Conservation (phyloP, 2,113 vertebrate genomes). For the Girardinichthys multiradiatus region DNA sequence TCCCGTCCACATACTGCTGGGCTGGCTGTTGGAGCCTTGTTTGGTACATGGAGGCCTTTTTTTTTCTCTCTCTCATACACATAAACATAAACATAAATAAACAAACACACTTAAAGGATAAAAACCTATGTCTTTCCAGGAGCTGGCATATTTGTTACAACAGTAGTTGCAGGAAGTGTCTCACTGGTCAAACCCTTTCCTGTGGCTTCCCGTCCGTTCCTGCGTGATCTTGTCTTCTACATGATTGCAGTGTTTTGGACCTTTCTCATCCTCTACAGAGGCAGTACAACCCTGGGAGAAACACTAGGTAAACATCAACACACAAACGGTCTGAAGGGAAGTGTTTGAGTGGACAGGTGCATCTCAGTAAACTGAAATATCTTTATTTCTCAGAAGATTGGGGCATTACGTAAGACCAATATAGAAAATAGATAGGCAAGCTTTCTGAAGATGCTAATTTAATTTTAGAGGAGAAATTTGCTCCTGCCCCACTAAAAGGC, state of each 20-base stretch:
- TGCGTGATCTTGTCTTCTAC: conserved; percentile 93
- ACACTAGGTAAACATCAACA: conserved; percentile 80
- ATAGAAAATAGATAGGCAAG: too few relatives aligned
- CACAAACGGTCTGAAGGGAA: background rate
- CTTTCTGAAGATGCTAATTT: too few relatives aligned
- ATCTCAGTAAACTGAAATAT: too few relatives aligned
- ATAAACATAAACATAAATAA: background rate
- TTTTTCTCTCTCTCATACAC: background rate
- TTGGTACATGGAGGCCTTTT: conserved; percentile 78
- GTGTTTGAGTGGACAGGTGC: too few relatives aligned
- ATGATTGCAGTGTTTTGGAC: conserved; percentile 91
- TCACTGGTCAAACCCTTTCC: conserved; percentile 89
- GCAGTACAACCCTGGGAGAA: conserved; percentile 83
- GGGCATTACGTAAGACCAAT: too few relatives aligned
- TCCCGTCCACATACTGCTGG: conserved; percentile 89
- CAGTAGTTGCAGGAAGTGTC: conserved; percentile 90
- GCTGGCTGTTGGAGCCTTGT: conserved; percentile 90
- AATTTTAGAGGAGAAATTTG: too few relatives aligned
- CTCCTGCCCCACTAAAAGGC: too few relatives aligned
- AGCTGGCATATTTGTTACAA: conserved; percentile 95
- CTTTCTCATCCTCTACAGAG: conserved; percentile 86
- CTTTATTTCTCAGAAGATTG: too few relatives aligned
- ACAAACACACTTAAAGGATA: background rate
- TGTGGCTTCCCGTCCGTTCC: conserved; percentile 92
- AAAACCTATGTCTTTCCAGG: conserved; percentile 74